A percentile compares a stretch with the other conserved stretches of the same genome.
Evolutionary conservation across 2,113 vertebrate genomes (phyloP).

Genomic region (Psammodynastes pulverulentus): DNA sequence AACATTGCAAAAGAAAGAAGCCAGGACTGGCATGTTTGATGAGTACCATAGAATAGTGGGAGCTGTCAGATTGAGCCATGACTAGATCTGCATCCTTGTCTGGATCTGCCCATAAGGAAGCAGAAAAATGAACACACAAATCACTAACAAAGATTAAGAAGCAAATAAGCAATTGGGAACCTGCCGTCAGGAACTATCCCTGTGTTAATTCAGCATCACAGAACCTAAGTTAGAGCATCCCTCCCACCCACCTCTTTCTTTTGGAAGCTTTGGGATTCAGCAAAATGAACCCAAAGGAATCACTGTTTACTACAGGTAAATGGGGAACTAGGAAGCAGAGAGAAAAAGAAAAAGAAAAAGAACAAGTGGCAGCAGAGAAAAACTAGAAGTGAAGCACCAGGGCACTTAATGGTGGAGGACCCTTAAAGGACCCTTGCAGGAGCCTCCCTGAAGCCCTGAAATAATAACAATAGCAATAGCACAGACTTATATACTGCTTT

Average conservation of each 20-base stretch:
- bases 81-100: not conserved
- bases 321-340: not conserved
- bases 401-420: not conserved
- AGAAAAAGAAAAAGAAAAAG: not conserved
- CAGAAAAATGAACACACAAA: not conserved
- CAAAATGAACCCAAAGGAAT: not conserved
- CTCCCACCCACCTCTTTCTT: not conserved
- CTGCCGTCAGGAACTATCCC: not conserved
- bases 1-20: not conserved
- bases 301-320: not conserved
- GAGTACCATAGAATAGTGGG: not conserved
- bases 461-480: too few species aligned
- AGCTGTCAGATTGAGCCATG: not conserved
- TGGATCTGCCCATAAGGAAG: not conserved
- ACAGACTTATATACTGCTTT: too few species aligned
- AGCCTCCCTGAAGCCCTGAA: not conserved
- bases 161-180: not conserved
- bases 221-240: not conserved
- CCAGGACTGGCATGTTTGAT: not conserved
- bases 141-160: not conserved
- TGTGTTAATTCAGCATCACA: not conserved
- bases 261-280: not conserved
- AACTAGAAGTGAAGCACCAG: not conserved
- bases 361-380: not conserved
- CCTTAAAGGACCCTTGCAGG: not conserved